A percentile compares a stretch with the other conserved stretches of the same genome.
These are phyloP conservation scores for Sturnus vulgaris DNA, from an alignment of 2,113 vertebrate species.

Conservation along the genomic window DNA sequence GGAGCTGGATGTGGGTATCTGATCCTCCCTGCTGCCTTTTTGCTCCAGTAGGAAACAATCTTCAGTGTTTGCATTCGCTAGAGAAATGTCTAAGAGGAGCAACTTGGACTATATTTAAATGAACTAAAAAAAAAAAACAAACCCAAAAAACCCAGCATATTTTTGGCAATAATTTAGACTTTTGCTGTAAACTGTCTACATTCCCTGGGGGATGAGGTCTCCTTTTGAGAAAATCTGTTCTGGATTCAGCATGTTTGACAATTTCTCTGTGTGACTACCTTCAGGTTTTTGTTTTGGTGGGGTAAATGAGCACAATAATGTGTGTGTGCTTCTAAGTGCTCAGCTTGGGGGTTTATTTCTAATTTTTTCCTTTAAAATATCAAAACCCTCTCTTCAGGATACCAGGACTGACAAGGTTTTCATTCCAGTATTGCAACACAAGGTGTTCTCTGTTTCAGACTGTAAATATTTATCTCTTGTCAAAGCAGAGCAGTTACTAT, in stretches of 20 bases:
- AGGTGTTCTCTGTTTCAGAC: conserved; percentile 60
- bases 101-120: not conserved
- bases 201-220: conserved; percentile 33
- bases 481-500: conserved; percentile 50
- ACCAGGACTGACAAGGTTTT: not conserved
- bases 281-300: not conserved
- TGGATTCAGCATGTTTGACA: not conserved
- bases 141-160: not conserved
- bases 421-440: conserved; percentile 41
- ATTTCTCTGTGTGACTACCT: not conserved
- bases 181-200: conserved; percentile 25
- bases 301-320: not conserved
- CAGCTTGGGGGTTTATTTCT: not conserved
- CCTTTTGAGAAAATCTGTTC: conserved; percentile 48
- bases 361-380: not conserved
- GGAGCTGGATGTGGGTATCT: not conserved
- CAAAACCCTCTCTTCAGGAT: not conserved
- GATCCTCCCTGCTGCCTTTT: not conserved
- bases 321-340: not conserved
- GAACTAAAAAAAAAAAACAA: not conserved
- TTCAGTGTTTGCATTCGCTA: not conserved
- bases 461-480: conserved; percentile 68
- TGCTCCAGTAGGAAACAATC: not conserved
- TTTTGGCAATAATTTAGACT: conserved; percentile 36
- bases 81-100: not conserved